Evolutionary conservation across 2,888 invertebrate species (phyloP).

Genomic region (Rambutsinella grinnellia): DNA sequence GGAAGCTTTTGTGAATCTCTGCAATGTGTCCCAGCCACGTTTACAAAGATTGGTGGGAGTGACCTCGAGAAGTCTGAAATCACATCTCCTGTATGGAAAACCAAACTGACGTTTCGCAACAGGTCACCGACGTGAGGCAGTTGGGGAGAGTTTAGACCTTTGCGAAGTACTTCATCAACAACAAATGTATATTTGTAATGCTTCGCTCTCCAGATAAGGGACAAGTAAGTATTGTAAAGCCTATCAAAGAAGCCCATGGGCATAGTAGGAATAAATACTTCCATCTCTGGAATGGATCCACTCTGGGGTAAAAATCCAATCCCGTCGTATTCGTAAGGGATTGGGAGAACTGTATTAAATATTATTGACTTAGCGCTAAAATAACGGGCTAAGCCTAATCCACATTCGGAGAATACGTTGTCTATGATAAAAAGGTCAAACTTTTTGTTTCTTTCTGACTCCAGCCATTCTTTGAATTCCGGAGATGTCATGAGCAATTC

Average conservation of each 20-base stretch:
- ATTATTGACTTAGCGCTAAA: constrained; percentile 35
- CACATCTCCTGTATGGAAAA: no score
- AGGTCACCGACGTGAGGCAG: constrained; percentile 8
- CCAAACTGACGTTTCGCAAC: constrained; percentile 10
- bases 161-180: neutral
- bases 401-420: constrained; percentile 46
- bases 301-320: constrained; percentile 30
- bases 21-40: no score
- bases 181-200: neutral
- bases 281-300: constrained; percentile 45
- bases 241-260: constrained; percentile 16
- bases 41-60: constrained; percentile 19
- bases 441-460: neutral
- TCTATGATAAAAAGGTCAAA: constrained; percentile 59
- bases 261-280: neutral
- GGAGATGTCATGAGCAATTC: neutral
- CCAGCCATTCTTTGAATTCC: constrained; percentile 11
- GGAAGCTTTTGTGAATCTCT: constrained; percentile 7
- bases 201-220: constrained; percentile 8
- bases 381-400: constrained; percentile 44
- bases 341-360: neutral
- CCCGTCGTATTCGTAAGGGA: neutral
- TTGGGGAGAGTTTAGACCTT: neutral
- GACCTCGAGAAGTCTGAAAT: constrained; percentile 14
- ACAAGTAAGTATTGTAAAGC: neutral